Conservation (phyloP, 2,113 vertebrate genomes). For the Gavia stellata region DNA sequence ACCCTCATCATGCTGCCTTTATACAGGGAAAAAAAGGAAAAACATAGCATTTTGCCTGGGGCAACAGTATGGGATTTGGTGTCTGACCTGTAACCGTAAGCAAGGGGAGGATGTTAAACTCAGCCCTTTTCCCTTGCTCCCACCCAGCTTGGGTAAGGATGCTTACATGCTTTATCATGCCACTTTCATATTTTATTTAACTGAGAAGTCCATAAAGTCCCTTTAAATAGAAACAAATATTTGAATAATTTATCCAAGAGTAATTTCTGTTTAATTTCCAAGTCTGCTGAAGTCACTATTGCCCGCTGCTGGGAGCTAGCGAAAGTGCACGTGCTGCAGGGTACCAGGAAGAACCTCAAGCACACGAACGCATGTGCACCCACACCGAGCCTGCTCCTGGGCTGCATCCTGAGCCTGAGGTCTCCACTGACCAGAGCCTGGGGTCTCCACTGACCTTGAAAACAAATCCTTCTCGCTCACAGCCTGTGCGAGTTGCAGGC, state of each 20-base stretch:
- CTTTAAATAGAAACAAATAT: slow-evolving; percentile 60
- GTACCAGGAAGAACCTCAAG: background rate
- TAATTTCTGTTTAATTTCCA: background rate
- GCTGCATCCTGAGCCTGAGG: background rate
- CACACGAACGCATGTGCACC: accelerated
- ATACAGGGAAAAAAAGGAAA: background rate
- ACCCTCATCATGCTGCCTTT: background rate
- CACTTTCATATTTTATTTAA: slow-evolving; percentile 54
- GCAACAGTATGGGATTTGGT: background rate
- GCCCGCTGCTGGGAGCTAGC: background rate
- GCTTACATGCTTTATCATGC: background rate
- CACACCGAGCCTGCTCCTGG: background rate
- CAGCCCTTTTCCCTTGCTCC: background rate
- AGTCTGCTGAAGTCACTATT: background rate
- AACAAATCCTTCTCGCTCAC: background rate
- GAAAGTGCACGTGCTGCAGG: background rate
- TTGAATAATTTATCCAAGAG: slow-evolving; percentile 58
- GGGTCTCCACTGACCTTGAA: background rate
- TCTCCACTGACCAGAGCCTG: background rate
- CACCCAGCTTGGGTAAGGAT: background rate
- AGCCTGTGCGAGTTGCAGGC: background rate
- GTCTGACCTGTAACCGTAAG: background rate
- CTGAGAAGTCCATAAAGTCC: background rate
- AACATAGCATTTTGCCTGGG: background rate
- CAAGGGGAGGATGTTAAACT: background rate